A percentile compares a stretch with the other conserved stretches of the same genome.
Conservation (phyloP, 2,113 vertebrate genomes). For the Gallinago paraguaiae region DNA sequence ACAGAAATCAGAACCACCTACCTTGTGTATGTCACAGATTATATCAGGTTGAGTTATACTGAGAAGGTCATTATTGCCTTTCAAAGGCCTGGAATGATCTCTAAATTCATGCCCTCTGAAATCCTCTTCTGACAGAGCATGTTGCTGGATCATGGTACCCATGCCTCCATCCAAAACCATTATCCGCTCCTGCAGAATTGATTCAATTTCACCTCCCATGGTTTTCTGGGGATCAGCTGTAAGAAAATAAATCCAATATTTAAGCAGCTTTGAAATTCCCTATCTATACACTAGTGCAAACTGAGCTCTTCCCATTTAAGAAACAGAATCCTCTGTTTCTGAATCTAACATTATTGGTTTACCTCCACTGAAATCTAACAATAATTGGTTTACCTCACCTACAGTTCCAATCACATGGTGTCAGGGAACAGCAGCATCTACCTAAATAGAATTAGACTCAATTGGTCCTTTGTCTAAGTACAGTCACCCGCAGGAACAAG, state of each 20-base stretch:
- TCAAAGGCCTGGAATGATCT: constrained; percentile 83
- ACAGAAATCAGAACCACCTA: constrained; percentile 49
- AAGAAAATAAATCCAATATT: background rate
- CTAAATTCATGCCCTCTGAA: constrained; percentile 89
- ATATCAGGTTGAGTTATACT: constrained; percentile 89
- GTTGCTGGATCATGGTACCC: constrained; percentile 97
- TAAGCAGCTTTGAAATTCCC: background rate
- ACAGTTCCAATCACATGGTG: background rate
- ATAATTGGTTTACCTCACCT: background rate
- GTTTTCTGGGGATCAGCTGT: constrained; percentile 6
- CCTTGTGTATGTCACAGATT: constrained; percentile 93
- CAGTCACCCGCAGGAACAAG: background rate
- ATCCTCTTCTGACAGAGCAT: constrained; percentile 80
- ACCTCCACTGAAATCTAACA: background rate
- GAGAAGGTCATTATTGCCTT: constrained; percentile 95
- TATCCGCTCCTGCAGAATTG: constrained; percentile 83
- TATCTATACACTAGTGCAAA: background rate
- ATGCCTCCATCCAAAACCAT: constrained; percentile 96
- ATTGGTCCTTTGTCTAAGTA: background rate
- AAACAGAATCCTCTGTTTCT: background rate
- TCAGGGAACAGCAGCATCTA: background rate
- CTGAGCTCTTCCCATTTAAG: background rate
- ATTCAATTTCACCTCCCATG: constrained; percentile 79
- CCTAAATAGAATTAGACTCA: background rate
- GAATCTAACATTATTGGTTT: too few relatives aligned